Evolutionary conservation across 2,113 vertebrate genomes (phyloP).

Genomic region (Perca fluviatilis): DNA sequence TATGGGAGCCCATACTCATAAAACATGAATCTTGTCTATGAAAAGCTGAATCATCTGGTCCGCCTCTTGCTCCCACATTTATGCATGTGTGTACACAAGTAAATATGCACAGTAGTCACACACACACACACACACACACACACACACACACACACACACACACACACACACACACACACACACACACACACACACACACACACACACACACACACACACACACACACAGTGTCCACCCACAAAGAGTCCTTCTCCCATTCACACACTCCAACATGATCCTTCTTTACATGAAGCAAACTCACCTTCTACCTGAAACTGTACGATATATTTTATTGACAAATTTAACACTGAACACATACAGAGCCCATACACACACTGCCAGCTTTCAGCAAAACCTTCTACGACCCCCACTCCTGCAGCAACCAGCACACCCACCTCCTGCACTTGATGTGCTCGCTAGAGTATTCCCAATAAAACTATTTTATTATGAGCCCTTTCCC

Average conservation of each 20-base stretch:
- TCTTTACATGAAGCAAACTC: slow-evolving; percentile 16
- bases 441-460: slow-evolving; percentile 39
- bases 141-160: not conserved
- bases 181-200: slow-evolving; percentile 10
- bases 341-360: slow-evolving; percentile 4
- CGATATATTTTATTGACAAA: not conserved
- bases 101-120: slow-evolving; percentile 28
- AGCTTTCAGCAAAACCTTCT: not conserved
- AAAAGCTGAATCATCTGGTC: slow-evolving; percentile 74
- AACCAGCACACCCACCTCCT: slow-evolving; percentile 37
- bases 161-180: slow-evolving; percentile 1
- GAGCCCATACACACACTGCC: slow-evolving; percentile 6
- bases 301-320: not conserved
- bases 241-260: slow-evolving; percentile 32
- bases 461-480: slow-evolving; percentile 64
- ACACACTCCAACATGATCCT: slow-evolving; percentile 36
- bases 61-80: slow-evolving; percentile 59
- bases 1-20: slow-evolving; percentile 73
- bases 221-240: slow-evolving; percentile 19
- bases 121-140: slow-evolving; percentile 1
- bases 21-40: slow-evolving; percentile 82
- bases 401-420: not conserved
- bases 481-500: slow-evolving; percentile 62
- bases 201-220: not conserved
- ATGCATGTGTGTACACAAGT: slow-evolving; percentile 53